Base-by-base conservation (phyloP, 2,113 vertebrate genomes). In the Labeo catla region DNA sequence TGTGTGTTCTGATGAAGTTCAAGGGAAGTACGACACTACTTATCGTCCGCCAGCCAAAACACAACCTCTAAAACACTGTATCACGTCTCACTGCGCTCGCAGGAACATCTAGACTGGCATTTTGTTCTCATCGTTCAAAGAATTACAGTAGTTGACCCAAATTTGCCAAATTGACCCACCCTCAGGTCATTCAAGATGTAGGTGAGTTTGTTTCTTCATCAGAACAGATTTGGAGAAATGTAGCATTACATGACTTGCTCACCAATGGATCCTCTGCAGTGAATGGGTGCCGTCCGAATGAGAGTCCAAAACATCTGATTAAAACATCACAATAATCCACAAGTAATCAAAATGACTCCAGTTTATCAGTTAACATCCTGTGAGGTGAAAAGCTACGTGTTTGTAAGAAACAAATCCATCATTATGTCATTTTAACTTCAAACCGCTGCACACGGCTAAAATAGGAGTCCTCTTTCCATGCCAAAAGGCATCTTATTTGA, bases 41-140 rank as follows among this genome's bases (percentile, higher is more conserved):
- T 23, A 23, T 12, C 7, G 1, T 28, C 78, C 12, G 4, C 13
- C 12, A 65, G 21, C 43, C 15, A 28, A 23, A 49, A 66, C 43
- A 66, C 36, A n/a, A 34, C n/a, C 79, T 66, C 12, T 81, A 49
- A 81, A 61, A 63, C 7, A 47, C 57, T 81, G 78, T 43, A 65
- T 81, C 36, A 80, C 23, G 19, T 57, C 36, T 80, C 57, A 81
- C 10, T 63, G 57, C 1, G 5, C 78, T 63, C 1, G 12, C 34
- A 45, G 78, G 16, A 63, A 78, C 8, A 81, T 39, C 8, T 21
- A 63, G 57, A 65, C 65, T 28, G 21, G 15, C 11, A 28, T 65
- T 65, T 5, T 28, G 1, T 23, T 81, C 57, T 65, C 7, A 5
- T 39, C 63, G 21, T 63, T 23, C 63, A 23, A 81, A 81, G 54